These are phyloP conservation scores for Aphelocoma californica DNA, from an alignment of 2,797 vertebrate species.

Conservation along the genomic window DNA sequence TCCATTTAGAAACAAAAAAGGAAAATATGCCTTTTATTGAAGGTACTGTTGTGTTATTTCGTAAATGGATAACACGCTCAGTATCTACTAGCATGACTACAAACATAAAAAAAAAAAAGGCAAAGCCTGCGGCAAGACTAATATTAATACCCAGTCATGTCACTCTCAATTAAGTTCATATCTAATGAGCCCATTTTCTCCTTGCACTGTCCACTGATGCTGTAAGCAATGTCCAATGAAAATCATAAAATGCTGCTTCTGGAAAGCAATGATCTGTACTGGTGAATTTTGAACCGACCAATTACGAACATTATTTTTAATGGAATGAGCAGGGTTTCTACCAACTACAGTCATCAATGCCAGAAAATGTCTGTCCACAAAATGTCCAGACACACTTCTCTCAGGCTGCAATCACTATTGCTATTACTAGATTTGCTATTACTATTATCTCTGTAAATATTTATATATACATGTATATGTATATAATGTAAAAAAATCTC, in stretches of 20 bases:
- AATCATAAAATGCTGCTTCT: conserved; percentile 50
- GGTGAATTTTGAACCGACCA: conserved; percentile 31
- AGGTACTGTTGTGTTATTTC: background rate
- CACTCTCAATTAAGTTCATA: conserved; percentile 66
- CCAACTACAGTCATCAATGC: background rate
- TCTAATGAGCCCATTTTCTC: conserved; percentile 66
- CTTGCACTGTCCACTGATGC: conserved; percentile 57
- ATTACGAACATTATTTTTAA: conserved; percentile 48
- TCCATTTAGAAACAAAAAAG: background rate
- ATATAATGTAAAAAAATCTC: background rate
- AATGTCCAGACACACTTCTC: background rate
- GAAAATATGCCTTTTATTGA: background rate
- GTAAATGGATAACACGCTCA: conserved; percentile 2
- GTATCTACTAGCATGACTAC: background rate
- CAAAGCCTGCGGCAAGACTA: conserved; percentile 60
- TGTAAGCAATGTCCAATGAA: conserved; percentile 65
- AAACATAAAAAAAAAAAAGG: conserved; percentile 25
- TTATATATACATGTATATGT: no score
- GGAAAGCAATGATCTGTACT: conserved; percentile 66
- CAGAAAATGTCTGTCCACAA: conserved; percentile 36
- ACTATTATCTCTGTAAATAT: background rate
- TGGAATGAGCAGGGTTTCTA: background rate
- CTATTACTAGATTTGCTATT: background rate
- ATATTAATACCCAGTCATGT: conserved; percentile 69
- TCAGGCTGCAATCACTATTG: background rate